phyloP scores from a whole-genome alignment of 2,888 invertebrate genomes.

The Tillus elongatus region DNA sequence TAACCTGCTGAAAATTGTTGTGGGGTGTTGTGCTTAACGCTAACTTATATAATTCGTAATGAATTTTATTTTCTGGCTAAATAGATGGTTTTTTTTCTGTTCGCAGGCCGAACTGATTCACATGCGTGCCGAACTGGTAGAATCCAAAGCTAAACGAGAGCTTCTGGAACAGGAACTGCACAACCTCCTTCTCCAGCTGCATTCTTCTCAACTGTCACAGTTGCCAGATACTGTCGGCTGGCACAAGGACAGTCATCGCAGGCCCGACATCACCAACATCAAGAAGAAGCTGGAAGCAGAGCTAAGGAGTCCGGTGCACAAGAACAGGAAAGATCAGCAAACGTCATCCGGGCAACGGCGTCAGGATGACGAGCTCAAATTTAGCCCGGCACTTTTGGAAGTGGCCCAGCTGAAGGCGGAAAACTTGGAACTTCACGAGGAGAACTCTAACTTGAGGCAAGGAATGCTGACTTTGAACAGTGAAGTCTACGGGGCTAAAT shows the following conservation, averaged over 20 bases:
- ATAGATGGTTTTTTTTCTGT: slow-evolving; percentile 10
- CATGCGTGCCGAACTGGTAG: slow-evolving; percentile 63
- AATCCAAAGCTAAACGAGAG: slow-evolving; percentile 54
- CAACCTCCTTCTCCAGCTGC: slow-evolving; percentile 52
- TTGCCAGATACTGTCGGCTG: slow-evolving; percentile 39
- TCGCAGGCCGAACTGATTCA: slow-evolving; percentile 68
- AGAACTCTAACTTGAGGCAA: slow-evolving; percentile 61
- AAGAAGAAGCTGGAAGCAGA: slow-evolving; percentile 42
- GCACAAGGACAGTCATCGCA: slow-evolving; percentile 36
- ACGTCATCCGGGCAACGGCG: neutral
- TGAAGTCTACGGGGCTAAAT: slow-evolving; percentile 73
- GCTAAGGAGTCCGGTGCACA: slow-evolving; percentile 36
- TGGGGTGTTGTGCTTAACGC: too few species aligned
- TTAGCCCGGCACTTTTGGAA: slow-evolving; percentile 38
- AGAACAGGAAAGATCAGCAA: slow-evolving; percentile 9
- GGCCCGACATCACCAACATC: slow-evolving; percentile 40
- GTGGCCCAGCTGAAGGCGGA: slow-evolving; percentile 45
- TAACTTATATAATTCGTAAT: too few species aligned
- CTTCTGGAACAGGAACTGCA: slow-evolving; percentile 54
- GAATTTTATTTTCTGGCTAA: too few species aligned
- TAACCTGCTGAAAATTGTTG: too few species aligned
- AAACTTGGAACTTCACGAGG: slow-evolving; percentile 52
- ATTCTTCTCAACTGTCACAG: slow-evolving; percentile 50
- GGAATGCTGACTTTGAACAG: slow-evolving; percentile 66
- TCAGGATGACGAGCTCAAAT: slow-evolving; percentile 36